Evolutionary conservation across 2,888 invertebrate species (phyloP).

Genomic region (Nesidiocoris tenuis): DNA sequence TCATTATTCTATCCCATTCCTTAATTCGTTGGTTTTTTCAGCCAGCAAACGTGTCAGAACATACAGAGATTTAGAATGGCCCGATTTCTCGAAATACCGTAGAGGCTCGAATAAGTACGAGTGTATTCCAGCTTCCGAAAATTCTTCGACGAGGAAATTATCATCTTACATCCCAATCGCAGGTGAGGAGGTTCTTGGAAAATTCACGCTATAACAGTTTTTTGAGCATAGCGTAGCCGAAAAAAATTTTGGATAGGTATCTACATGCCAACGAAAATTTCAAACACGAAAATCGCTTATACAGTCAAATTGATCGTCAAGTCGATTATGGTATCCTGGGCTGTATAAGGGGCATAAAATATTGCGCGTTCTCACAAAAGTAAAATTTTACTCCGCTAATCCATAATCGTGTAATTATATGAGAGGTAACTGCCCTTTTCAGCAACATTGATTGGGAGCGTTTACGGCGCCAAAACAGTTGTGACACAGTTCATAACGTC

Average conservation of each 20-base stretch:
- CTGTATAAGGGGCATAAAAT: too few relatives aligned
- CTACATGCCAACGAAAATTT: too few relatives aligned
- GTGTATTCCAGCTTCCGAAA: neutral
- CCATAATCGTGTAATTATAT: neutral
- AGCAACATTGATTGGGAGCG: conserved; percentile 14
- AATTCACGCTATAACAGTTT: too few relatives aligned
- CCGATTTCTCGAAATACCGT: conserved; percentile 27
- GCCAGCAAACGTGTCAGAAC: neutral
- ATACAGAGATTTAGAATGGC: conserved; percentile 29
- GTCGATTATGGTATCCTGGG: too few relatives aligned
- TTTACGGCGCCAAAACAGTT: conserved; percentile 78
- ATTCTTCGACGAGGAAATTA: conserved; percentile 13
- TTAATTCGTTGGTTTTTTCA: too few relatives aligned
- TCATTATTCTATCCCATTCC: too few relatives aligned
- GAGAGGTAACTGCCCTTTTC: neutral
- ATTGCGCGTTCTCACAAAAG: too few relatives aligned
- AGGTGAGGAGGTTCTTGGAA: conserved; percentile 6
- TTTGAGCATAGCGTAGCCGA: too few relatives aligned
- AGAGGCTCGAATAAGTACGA: conserved; percentile 1
- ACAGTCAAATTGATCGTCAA: too few relatives aligned
- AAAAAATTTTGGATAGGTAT: too few relatives aligned
- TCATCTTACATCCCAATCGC: conserved; percentile 26
- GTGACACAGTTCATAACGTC: conserved; percentile 75
- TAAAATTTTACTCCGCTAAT: neutral
- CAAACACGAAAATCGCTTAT: too few relatives aligned